Conservation (phyloP, 2,888 invertebrate species). For the Hypomecis punctinalis region DNA sequence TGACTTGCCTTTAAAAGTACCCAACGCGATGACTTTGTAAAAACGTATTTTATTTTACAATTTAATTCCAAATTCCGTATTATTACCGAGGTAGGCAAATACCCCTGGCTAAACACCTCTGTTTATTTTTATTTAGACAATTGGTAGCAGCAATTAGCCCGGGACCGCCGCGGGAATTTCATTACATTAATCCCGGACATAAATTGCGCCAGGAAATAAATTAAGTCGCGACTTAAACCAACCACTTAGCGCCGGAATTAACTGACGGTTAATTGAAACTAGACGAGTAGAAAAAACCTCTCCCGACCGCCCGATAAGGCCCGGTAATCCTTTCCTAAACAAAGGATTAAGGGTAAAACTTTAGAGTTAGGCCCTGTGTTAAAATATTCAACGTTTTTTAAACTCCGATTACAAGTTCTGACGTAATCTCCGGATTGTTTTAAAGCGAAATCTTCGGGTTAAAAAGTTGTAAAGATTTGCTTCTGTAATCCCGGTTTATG, state of each 20-base stretch:
- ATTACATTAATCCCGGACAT: slow-evolving; percentile 77
- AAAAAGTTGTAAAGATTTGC: slow-evolving; percentile 52
- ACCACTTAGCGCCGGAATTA: slow-evolving; percentile 78
- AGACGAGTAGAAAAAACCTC: slow-evolving; percentile 68
- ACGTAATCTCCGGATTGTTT: slow-evolving; percentile 69
- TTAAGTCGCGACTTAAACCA: slow-evolving; percentile 74
- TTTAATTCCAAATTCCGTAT: too few species aligned
- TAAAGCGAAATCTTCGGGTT: slow-evolving; percentile 60
- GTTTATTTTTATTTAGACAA: slow-evolving; percentile 69
- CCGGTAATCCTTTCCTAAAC: slow-evolving; percentile 70
- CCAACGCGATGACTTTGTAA: slow-evolving; percentile 2
- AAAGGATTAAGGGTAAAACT: slow-evolving; percentile 63
- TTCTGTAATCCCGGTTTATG: slow-evolving; percentile 47
- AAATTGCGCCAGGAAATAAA: slow-evolving; percentile 78
- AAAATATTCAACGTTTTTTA: slow-evolving; percentile 69
- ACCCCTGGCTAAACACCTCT: slow-evolving; percentile 24
- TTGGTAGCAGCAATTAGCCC: slow-evolving; percentile 72
- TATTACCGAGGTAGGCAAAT: neutral
- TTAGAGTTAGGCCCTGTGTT: slow-evolving; percentile 48
- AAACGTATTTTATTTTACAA: neutral
- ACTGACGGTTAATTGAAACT: slow-evolving; percentile 81
- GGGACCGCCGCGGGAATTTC: slow-evolving; percentile 66
- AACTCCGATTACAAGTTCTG: slow-evolving; percentile 70
- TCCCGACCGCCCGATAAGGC: slow-evolving; percentile 66
- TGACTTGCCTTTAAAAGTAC: neutral